Conservation (phyloP, 2,888 invertebrate species). For the Drosophila acutilabella region DNA sequence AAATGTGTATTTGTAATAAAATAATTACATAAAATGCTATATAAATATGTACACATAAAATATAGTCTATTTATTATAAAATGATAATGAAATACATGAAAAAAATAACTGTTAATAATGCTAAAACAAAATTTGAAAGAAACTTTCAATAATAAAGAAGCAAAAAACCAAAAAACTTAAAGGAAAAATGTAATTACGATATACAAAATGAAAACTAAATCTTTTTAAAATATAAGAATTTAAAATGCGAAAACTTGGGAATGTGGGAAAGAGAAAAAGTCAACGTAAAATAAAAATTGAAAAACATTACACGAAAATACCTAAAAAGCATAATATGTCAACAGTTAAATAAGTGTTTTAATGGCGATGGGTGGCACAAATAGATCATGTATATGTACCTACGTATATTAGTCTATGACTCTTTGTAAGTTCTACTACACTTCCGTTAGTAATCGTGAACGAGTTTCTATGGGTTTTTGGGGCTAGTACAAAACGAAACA, state of each 20-base stretch:
- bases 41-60: conserved; percentile 57
- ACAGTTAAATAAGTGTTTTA: conserved; percentile 80
- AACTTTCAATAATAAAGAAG: conserved; percentile 78
- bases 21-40: conserved; percentile 52
- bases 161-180: conserved; percentile 28
- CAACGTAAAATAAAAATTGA: conserved; percentile 51
- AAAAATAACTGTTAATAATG: conserved; percentile 74
- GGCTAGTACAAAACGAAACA: conserved; percentile 57
- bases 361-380: conserved; percentile 38
- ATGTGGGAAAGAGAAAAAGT: conserved; percentile 45
- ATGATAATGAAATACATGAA: conserved; percentile 18
- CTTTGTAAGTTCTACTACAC: background rate
- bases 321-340: conserved; percentile 80
- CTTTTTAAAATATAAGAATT: conserved; percentile 74
- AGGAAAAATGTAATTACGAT: conserved; percentile 32
- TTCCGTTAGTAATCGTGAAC: conserved; percentile 38
- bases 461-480: conserved; percentile 28
- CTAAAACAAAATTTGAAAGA: conserved; percentile 77
- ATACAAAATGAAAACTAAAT: conserved; percentile 44
- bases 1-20: conserved; percentile 77
- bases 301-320: conserved; percentile 60
- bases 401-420: too few species aligned
- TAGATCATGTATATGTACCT: too few species aligned
- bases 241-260: conserved; percentile 61
- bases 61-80: conserved; percentile 63